Percentiles rank a stretch among this genome's conserved stretches.
Conservation (phyloP, 2,113 vertebrate genomes). For the Diphyllodes magnificus region DNA sequence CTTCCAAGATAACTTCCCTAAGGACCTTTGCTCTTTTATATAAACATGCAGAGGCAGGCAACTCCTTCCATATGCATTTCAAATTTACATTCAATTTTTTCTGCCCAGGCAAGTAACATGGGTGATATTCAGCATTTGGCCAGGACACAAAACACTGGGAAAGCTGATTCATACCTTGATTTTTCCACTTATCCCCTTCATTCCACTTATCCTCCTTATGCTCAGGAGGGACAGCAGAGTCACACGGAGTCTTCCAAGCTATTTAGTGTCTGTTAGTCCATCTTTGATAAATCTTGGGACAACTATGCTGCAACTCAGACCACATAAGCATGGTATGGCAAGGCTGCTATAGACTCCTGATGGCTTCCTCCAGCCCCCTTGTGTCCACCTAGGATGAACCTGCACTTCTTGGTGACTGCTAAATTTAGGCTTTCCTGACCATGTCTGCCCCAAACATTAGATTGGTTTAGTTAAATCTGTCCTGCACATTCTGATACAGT, state of each 20-base stretch:
- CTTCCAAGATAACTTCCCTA: not conserved
- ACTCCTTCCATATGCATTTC: not conserved
- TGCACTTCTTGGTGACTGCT: not conserved
- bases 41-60: not conserved
- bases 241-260: not conserved
- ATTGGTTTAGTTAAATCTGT: not conserved
- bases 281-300: not conserved
- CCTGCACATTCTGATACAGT: not conserved
- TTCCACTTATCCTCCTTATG: not conserved
- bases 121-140: not conserved
- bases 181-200: not conserved
- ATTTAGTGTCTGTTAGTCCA: not conserved
- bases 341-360: not conserved
- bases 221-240: not conserved
- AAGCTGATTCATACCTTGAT: not conserved
- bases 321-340: not conserved
- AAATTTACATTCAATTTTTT: not conserved
- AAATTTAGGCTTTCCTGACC: not conserved
- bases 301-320: not conserved
- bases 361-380: not conserved
- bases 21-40: not conserved
- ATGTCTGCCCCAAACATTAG: not conserved
- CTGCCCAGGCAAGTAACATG: not conserved
- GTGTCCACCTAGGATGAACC: not conserved
- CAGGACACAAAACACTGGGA: not conserved